These are phyloP conservation scores for Azorinus chamasolen DNA, from an alignment of 2,888 invertebrate species.

Conservation along the genomic window DNA sequence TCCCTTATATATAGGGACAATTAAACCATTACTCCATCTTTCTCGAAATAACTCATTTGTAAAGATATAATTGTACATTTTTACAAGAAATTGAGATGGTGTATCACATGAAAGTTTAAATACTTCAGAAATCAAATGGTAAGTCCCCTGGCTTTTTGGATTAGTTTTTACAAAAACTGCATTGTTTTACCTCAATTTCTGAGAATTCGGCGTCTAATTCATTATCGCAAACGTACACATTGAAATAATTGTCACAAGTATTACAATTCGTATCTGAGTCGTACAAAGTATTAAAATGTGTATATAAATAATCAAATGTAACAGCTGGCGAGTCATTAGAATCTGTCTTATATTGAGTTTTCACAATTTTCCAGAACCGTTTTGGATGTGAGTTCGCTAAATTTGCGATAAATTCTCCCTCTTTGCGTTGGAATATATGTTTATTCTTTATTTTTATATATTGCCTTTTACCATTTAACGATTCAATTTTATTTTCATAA, in stretches of 20 bases:
- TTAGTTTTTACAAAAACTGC: slow-evolving; percentile 20
- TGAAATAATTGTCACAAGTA: no score
- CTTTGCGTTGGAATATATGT: background rate
- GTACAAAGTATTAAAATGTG: slow-evolving; percentile 7
- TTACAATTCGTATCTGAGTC: background rate
- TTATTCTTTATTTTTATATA: slow-evolving; percentile 1
- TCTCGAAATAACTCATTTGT: slow-evolving; percentile 14
- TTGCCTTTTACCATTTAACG: background rate
- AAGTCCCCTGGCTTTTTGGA: slow-evolving; percentile 10
- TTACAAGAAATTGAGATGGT: slow-evolving; percentile 15
- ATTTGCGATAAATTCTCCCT: background rate
- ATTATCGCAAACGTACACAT: no score
- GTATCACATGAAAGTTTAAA: slow-evolving; percentile 18
- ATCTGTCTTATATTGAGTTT: no score
- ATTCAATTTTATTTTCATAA: slow-evolving; percentile 4
- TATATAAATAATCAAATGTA: background rate
- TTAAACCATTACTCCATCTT: slow-evolving; percentile 36
- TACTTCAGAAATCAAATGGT: slow-evolving; percentile 17
- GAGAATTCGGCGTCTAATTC: slow-evolving; percentile 8
- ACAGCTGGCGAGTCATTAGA: background rate
- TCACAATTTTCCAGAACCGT: no score
- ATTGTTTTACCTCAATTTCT: slow-evolving; percentile 5
- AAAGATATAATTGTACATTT: slow-evolving; percentile 28
- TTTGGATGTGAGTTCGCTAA: slow-evolving; percentile 8
- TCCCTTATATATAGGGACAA: slow-evolving; percentile 34